Base-by-base conservation (phyloP, 2,888 invertebrate genomes). In the Steinernema scapterisci region DNA sequence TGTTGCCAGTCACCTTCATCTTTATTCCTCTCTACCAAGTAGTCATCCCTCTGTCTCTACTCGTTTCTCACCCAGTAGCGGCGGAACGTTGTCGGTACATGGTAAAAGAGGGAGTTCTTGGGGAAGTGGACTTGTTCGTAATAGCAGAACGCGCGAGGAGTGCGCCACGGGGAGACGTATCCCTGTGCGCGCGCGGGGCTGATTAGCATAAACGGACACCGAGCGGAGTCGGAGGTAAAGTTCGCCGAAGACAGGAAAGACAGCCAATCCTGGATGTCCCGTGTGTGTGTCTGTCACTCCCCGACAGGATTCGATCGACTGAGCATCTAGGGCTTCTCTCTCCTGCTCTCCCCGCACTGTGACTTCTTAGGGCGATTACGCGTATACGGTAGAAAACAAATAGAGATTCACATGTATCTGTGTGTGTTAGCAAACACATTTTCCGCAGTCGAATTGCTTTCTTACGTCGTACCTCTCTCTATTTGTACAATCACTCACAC, bases 381-480 rank as follows among this genome's bases (percentile, higher is more conserved):
- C n/a, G 54, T 6, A 31, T 63, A 63, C 63, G 27, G 63, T 63
- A 63, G 38, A 63, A 31, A 63, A 27, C 31, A 63, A 63, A 63
- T 31, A 63, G 5, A 63, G 27, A 48, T 48, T 16, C 31, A 13
- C 16, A 31, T n/a, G 63, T 63, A 27, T 63, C 2, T n/a, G 63
- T 63, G 63, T 63, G 5, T 31, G 63, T 31, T 31, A 63, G 31
- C 63, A 63, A 27, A 63, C n/a, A n/a, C n/a, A n/a, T n/a, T 63
- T 25, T 31, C 63, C 6, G 31, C 2, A 63, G 63, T 31, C 25
- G 38, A 63, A 63, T 63, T 48, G 48, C n/a, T 48, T 19, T 25
- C 19, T 63, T 16, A 31, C 27, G 63, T 16, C 31, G 63, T 16
- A 31, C 38, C 5, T 27, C 63, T 21, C 54, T 27, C 25, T 63